Conservation (phyloP, 2,797 vertebrate genomes). For the Paguma larvata region DNA sequence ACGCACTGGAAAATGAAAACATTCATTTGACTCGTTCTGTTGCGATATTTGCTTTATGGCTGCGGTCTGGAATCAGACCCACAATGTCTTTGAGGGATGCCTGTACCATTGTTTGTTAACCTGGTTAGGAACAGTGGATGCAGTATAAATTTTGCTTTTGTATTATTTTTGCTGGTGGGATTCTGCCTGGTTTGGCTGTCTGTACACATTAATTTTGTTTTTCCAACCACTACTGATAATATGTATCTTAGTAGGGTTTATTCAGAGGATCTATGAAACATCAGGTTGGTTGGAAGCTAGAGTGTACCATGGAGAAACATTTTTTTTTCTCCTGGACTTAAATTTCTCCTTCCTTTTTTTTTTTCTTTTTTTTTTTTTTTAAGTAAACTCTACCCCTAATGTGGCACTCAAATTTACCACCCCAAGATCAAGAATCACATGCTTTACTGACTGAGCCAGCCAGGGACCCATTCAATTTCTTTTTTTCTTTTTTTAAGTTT, state of each 20-base stretch:
- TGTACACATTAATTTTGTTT: neutral
- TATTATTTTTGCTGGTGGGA: neutral
- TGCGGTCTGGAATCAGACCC: neutral
- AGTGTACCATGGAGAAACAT: neutral
- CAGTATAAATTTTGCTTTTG: neutral
- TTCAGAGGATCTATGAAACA: neutral
- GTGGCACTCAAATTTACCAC: neutral
- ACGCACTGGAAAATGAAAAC: neutral
- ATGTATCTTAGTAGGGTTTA: neutral
- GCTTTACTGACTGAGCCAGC: neutral
- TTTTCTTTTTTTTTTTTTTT: neutral
- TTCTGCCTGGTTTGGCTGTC: neutral
- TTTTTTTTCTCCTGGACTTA: neutral
- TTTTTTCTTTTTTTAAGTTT: neutral
- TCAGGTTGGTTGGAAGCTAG: slow-evolving; percentile 1
- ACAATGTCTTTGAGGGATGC: neutral
- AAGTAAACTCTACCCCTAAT: neutral
- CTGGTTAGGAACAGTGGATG: neutral
- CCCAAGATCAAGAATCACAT: neutral
- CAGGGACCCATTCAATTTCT: neutral
- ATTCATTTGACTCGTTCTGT: neutral
- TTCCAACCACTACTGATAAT: neutral
- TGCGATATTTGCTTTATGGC: neutral
- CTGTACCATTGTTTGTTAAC: neutral
- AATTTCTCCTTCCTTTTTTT: neutral